phyloP scores from a whole-genome alignment of 2,113 vertebrate genomes.

The Brachionichthys hirsutus region DNA sequence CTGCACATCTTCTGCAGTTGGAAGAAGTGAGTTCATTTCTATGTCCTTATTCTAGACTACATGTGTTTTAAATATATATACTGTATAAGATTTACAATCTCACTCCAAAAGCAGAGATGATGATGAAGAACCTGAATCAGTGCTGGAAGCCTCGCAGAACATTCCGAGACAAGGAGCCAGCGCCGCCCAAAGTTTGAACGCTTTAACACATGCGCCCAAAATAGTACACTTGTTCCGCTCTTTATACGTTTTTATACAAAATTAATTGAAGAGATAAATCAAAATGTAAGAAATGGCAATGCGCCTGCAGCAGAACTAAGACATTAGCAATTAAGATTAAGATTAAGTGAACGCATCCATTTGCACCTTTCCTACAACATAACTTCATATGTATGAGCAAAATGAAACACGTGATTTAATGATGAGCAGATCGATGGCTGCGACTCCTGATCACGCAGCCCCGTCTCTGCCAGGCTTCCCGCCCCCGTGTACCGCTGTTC shows the following conservation, averaged over 20 bases:
- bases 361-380: neutral
- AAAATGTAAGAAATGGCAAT: constrained; percentile 5
- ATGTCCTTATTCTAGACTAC: too few species aligned
- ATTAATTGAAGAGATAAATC: constrained; percentile 31
- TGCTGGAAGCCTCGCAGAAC: neutral
- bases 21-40: too few species aligned
- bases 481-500: too few species aligned
- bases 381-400: neutral
- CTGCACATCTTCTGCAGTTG: too few species aligned
- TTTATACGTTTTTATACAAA: neutral
- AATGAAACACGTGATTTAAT: too few species aligned
- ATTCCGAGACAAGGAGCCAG: neutral
- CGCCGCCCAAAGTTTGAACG: constrained; percentile 6
- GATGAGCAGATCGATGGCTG: too few species aligned
- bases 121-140: neutral
- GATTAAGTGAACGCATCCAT: constrained; percentile 11
- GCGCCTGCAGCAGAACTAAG: constrained; percentile 9
- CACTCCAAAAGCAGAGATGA: too few species aligned
- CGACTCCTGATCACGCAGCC: too few species aligned
- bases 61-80: too few species aligned
- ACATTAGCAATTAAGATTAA: constrained; percentile 5
- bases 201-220: neutral
- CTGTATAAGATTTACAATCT: too few species aligned
- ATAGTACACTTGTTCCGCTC: neutral
- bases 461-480: too few species aligned